Evolutionary conservation across 2,113 vertebrate species (phyloP), one percentile per base, ranked within the genome.

Genomic region (Narcine bancroftii): DNA sequence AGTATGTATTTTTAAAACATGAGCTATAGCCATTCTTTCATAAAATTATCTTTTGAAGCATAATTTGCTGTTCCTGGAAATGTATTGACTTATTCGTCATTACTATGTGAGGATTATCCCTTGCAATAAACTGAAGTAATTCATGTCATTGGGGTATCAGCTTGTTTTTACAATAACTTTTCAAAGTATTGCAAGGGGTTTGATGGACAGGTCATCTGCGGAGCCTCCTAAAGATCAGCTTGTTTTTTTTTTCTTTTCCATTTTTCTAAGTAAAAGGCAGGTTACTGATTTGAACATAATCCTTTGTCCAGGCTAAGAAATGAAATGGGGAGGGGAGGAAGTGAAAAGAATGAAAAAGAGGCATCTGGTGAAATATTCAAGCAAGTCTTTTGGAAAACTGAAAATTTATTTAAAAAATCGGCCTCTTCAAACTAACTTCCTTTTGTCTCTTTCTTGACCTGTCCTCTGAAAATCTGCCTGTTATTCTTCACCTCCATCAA

Each of bases 51-150:
- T 89, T 21, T 33, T 66, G 60, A 2, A 53, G 47, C n/a, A 89
- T 60, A 89, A 66, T 85, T 39, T 33, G 10, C 42, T 47, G 24
- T 33, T 69, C 65, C 63, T 47, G 10, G 42, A 91, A 45, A 91
- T 47, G 39, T 91, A 69, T 47, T 91, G 39, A 47, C 69, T 45
- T 65, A 91, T 29, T 69, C 21, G 3, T 21, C 65, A 91, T 69
- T 91, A 69, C 56, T 33, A 45, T 91, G 10, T 47, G 39, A 29
- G 66, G 89, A 17, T 69, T 17, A 91, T 91, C 63, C 24, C 69
- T 66, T 69, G 60, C 63, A 66, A 85, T 81, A 81, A 81, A 24
- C 39, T 89, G 53, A 56, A 56, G 63, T 17, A 65, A 91, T 91
- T 24, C 17, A 89, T 42, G 36, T 69, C 39, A 36, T 33, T 39